Evolutionary conservation across 2,888 invertebrate species (phyloP).

Genomic region (Hirtodrosophila cameraria): DNA sequence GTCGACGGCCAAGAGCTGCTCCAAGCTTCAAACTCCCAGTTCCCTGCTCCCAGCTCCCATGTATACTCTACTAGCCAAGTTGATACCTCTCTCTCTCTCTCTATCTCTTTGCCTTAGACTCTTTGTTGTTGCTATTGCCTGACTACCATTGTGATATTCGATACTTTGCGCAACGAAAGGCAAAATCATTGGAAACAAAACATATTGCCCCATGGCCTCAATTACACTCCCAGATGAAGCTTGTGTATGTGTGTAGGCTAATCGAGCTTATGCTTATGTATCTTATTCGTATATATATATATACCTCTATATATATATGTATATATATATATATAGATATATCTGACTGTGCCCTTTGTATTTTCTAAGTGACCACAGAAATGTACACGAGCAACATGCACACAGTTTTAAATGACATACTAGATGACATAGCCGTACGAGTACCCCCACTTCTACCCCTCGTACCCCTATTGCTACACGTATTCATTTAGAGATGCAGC

Average conservation of each 20-base stretch:
- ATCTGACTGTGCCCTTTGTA: slow-evolving; percentile 50
- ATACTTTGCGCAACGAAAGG: slow-evolving; percentile 80
- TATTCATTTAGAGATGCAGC: not conserved
- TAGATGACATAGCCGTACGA: slow-evolving; percentile 45
- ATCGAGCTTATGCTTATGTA: slow-evolving; percentile 63
- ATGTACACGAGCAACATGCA: slow-evolving; percentile 73
- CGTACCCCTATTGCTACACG: too few relatives aligned
- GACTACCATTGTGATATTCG: slow-evolving; percentile 78
- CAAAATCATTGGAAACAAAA: slow-evolving; percentile 80
- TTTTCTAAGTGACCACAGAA: slow-evolving; percentile 76
- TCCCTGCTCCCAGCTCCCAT: not conserved
- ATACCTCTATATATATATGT: slow-evolving; percentile 4
- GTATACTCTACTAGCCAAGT: too few relatives aligned
- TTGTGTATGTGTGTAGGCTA: slow-evolving; percentile 62
- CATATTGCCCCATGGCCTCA: slow-evolving; percentile 81
- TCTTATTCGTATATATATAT: slow-evolving; percentile 12
- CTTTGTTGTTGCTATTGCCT: slow-evolving; percentile 11
- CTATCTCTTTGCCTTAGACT: not conserved
- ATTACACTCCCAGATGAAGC: slow-evolving; percentile 74
- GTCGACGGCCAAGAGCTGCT: slow-evolving; percentile 34
- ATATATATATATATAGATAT: not conserved
- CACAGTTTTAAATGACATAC: slow-evolving; percentile 68
- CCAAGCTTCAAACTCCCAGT: not conserved
- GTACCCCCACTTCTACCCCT: too few relatives aligned
- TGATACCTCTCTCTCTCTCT: not conserved